Evolutionary conservation across 2,797 vertebrate species (phyloP).

Genomic region (Cynopterus sphinx): DNA sequence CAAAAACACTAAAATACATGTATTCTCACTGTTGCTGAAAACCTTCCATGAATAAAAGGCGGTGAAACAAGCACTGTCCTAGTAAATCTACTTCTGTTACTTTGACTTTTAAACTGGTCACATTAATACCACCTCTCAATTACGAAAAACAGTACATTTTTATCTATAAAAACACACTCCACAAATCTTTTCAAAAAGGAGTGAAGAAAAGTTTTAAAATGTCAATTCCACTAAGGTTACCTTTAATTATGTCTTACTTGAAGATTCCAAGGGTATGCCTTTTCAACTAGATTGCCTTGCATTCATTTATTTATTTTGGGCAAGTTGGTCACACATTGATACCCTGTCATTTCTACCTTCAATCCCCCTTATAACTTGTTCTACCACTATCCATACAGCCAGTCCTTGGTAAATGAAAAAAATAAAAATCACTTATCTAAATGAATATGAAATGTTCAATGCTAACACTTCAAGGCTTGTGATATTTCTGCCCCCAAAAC

Average conservation of each 20-base stretch:
- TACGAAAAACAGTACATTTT: slow-evolving; percentile 32
- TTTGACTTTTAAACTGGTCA: slow-evolving; percentile 22
- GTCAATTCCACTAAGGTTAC: neutral
- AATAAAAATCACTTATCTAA: slow-evolving; percentile 3
- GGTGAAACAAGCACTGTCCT: neutral
- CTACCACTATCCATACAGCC: neutral
- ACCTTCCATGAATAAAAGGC: neutral
- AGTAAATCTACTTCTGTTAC: neutral
- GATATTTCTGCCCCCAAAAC: neutral
- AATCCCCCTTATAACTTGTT: neutral
- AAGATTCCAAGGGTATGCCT: neutral
- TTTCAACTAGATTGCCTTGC: neutral
- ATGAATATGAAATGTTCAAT: slow-evolving; percentile 18
- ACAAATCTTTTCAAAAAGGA: slow-evolving; percentile 15
- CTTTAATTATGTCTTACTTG: neutral
- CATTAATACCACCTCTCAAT: neutral
- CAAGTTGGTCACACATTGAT: neutral
- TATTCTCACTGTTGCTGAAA: neutral
- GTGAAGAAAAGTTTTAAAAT: neutral
- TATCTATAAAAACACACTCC: neutral
- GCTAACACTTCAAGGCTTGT: neutral
- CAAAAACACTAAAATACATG: neutral
- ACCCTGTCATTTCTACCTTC: neutral
- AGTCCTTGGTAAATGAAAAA: neutral
- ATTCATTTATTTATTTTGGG: neutral